A percentile compares a stretch with the other conserved stretches of the same genome.
phyloP scores from a whole-genome alignment of 2,797 vertebrate species.

The Staurois parvus region DNA sequence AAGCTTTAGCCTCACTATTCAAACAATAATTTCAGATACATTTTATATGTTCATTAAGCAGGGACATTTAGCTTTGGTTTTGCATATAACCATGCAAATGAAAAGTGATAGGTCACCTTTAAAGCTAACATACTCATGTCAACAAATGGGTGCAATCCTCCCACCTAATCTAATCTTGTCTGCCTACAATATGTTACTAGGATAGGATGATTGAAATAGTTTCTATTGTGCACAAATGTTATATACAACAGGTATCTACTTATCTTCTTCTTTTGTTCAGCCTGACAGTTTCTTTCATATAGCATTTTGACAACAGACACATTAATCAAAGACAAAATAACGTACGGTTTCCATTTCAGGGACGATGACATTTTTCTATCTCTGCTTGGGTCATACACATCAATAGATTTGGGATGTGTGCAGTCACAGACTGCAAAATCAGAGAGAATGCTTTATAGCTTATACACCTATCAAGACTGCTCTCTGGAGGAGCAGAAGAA shows the following conservation, averaged over 20 bases:
- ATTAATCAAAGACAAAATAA: slow-evolving; percentile 85
- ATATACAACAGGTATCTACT: slow-evolving; percentile 84
- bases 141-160: slow-evolving; percentile 51
- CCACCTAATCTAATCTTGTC: slow-evolving; percentile 66
- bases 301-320: slow-evolving; percentile 82
- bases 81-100: too few relatives aligned
- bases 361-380: slow-evolving; percentile 78
- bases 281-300: slow-evolving; percentile 82
- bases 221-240: slow-evolving; percentile 77
- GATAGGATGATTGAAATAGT: slow-evolving; percentile 80
- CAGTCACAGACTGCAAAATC: slow-evolving; percentile 59
- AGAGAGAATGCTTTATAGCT: slow-evolving; percentile 55
- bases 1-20: too few relatives aligned
- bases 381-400: slow-evolving; percentile 65
- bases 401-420: slow-evolving; percentile 62
- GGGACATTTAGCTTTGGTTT: too few relatives aligned
- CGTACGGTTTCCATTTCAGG: slow-evolving; percentile 80
- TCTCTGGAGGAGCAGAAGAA: slow-evolving; percentile 49
- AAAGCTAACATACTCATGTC: neutral
- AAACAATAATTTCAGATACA: too few relatives aligned
- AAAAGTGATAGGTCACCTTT: neutral
- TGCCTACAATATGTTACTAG: slow-evolving; percentile 65
- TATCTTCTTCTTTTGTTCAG: slow-evolving; percentile 81
- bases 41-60: too few relatives aligned
- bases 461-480: slow-evolving; percentile 55